Percentiles rank a stretch among this genome's conserved stretches.
phyloP scores from a whole-genome alignment of 2,888 invertebrate genomes.

The Zhuqinia jingwanae region DNA sequence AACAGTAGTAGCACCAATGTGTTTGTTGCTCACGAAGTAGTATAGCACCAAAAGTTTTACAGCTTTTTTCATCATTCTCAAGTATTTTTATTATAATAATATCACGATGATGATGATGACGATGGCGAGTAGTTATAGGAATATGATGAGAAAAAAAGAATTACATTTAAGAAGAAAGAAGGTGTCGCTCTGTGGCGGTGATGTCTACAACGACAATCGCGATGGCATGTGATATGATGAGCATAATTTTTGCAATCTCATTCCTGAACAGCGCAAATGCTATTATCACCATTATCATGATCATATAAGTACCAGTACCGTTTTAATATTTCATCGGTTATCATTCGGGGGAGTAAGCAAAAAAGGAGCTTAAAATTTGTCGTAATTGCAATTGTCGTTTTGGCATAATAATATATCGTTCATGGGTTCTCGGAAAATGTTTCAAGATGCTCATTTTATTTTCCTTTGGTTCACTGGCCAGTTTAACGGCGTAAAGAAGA shows the following conservation, averaged over 20 bases:
- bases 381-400: too few species aligned
- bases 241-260: too few species aligned
- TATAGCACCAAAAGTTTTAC: too few species aligned
- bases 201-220: not conserved
- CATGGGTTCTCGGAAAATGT: too few species aligned
- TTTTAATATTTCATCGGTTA: slow-evolving; percentile 4
- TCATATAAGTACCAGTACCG: slow-evolving; percentile 25
- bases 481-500: too few species aligned
- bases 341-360: not conserved
- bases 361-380: not conserved
- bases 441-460: too few species aligned
- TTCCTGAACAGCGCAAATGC: too few species aligned
- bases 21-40: not conserved
- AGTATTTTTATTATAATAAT: too few species aligned
- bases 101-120: too few species aligned
- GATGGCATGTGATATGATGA: not conserved
- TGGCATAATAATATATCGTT: not conserved
- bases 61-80: too few species aligned
- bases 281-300: not conserved
- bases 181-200: not conserved
- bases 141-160: too few species aligned
- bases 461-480: not conserved
- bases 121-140: too few species aligned
- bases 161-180: not conserved
- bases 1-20: not conserved